Evolutionary conservation across 1,140 invertebrate genomes (phyloP), one percentile per base, ranked within the genome.

Genomic region (Schlechtendalia chinensis): DNA sequence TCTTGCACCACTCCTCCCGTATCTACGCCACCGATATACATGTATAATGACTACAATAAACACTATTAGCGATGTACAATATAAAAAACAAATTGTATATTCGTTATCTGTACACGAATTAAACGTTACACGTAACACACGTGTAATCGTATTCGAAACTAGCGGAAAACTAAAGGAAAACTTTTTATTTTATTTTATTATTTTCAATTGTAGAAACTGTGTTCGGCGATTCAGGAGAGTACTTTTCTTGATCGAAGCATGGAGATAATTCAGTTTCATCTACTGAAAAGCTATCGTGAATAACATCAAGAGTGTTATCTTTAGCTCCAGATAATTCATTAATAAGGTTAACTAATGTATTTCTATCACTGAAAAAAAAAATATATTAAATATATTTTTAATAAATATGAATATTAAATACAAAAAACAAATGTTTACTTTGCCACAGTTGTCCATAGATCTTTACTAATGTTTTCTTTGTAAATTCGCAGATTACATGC

Each of bases 391-490:
- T 47, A 39, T 39, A 77, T 61, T 22, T 17, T 17, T 0, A 59
- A 24, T 17, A 75, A 39, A 16, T 75, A 58, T 0, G 19, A 24
- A 22, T 10, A 24, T 12, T 8, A 22, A 63, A 45, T 72, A 69
- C 11, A n/a, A n/a, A 79, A 69, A 56, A 81, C 75, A 81, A 61
- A 82, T 82, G 86, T 87, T 88, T 88, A 95, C 91, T 91, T 94
- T 82, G 95, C 96, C 82, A 98, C 91, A 56, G 98, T 87, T 85
- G 93, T 91, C 96, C 96, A 98, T 22, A 93, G 95, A 85, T 98
- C 95, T 85, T 98, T 96, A 87, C 98, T 96, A 80, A 93, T 90
- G 85, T 98, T 95, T 88, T 98, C 96, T 84, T 92, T 91, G 86
- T 97, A 99, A 29, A 99, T 90, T 82, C 94, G 89, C 58, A 98